Evolutionary conservation across 2,113 vertebrate genomes (phyloP).

Genomic region (Peromyscus californicus): DNA sequence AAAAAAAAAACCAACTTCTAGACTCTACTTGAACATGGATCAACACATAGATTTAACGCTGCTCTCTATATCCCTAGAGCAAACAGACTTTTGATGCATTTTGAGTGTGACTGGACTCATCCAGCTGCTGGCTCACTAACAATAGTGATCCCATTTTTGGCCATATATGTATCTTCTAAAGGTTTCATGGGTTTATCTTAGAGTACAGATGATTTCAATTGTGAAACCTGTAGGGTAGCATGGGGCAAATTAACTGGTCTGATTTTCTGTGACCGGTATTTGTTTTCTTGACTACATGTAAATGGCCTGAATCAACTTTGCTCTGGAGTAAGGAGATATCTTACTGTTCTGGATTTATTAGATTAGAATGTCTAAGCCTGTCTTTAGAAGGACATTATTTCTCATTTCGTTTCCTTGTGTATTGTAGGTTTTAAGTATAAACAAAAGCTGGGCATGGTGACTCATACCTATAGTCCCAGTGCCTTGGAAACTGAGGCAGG

Average conservation of each 20-base stretch:
- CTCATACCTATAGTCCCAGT: neutral
- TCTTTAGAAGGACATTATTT: constrained; percentile 89
- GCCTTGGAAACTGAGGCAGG: neutral
- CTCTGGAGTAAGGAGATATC: constrained; percentile 90
- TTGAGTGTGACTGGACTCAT: constrained; percentile 88
- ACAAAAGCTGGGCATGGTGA: neutral
- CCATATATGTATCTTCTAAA: constrained; percentile 87
- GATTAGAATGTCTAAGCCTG: constrained; percentile 86
- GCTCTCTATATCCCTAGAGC: neutral
- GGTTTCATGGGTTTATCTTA: neutral
- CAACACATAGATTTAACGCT: neutral
- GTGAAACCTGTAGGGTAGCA: neutral
- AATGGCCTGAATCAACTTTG: constrained; percentile 86
- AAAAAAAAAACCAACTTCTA: neutral
- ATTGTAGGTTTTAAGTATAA: constrained; percentile 83
- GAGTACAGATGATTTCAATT: neutral
- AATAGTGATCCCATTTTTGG: constrained; percentile 90
- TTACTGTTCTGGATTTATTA: constrained; percentile 85
- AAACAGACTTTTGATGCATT: constrained; percentile 39
- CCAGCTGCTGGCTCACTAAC: constrained; percentile 89
- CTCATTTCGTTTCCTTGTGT: constrained; percentile 88
- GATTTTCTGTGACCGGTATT: neutral
- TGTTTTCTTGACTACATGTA: neutral
- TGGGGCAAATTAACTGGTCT: neutral
- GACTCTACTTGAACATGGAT: neutral